Evolutionary conservation across 2,888 invertebrate genomes (phyloP), one percentile per base, ranked within the genome.

Genomic region (Xiphydria camelus): DNA sequence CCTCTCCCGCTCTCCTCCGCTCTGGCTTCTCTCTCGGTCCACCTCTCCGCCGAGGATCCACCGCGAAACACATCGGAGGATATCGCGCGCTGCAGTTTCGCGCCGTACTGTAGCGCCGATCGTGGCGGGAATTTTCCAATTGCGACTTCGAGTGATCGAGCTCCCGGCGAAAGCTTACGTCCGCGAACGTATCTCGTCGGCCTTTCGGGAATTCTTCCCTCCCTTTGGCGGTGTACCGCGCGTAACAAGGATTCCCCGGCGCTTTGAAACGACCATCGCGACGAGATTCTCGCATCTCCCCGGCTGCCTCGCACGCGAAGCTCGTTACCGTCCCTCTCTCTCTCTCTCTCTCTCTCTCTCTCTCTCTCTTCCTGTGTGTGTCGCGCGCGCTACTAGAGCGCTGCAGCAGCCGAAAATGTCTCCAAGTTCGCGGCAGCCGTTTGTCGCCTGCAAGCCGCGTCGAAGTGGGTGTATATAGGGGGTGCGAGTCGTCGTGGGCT

Each of bases 321-420:
- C 17, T 21, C 26, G 26, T 22, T 32, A 21, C 4, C 21, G 35
- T 9, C 12, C 31, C 6, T 23, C 23, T 19, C 1, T 29, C 34
- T 14, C 10, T 34, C 20, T 10, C 33, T 10, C 33, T 2, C 22
- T 1, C 15, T 6, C 2, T 7, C 25, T 10, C 14, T 38, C 2
- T 14, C 15, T 4, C 18, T 7, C 18, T 19, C 10, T 7, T 15
- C 40, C 14, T 17, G 26, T 36, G 42, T 33, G 23, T 15, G 7
- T 21, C 19, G 34, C 42, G 20, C 35, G 23, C 26, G 29, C 42
- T 36, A 42, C 37, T 37, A n/a, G n/a, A n/a, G n/a, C n/a, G n/a
- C n/a, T n/a, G n/a, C n/a, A n/a, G n/a, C n/a, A n/a, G n/a, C n/a
- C 38, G 47, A 55, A 57, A 58, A 58, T 57, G 51, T 55, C 53